A percentile compares a stretch with the other conserved stretches of the same genome.
phyloP scores from a whole-genome alignment of 1,140 invertebrate species.

The Paramacrobiotus metropolitanus region DNA sequence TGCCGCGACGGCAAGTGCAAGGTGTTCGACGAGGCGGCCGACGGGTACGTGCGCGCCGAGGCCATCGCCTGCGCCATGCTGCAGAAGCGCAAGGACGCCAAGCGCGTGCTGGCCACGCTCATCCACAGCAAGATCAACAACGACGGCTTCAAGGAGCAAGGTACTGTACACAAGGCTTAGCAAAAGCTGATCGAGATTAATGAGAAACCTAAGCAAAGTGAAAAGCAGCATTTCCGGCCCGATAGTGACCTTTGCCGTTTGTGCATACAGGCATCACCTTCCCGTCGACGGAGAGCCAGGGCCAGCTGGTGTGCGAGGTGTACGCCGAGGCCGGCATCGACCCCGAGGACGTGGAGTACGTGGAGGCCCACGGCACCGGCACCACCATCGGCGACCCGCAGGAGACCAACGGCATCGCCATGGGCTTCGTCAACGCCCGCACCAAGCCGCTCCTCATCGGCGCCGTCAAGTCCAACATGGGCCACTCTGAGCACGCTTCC shows the following conservation, averaged over 20 bases:
- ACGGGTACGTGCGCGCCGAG: constrained; percentile 79
- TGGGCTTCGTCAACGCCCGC: constrained; percentile 67
- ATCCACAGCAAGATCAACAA: constrained; percentile 33
- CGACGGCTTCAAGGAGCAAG: constrained; percentile 32
- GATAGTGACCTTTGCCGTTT: too few species aligned
- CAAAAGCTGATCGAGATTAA: too few species aligned
- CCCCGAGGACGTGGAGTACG: constrained; percentile 20
- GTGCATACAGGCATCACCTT: constrained; percentile 54
- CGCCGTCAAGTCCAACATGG: constrained; percentile 93
- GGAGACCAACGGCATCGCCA: constrained; percentile 74
- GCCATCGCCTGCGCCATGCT: constrained; percentile 52
- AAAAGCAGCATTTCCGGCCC: too few species aligned
- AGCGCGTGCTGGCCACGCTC: constrained; percentile 58
- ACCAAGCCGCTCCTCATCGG: constrained; percentile 58
- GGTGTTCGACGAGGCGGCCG: constrained; percentile 23
- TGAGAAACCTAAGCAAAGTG: too few species aligned
- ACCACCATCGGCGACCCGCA: constrained; percentile 44
- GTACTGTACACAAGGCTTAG: too few species aligned
- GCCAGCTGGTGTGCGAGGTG: constrained; percentile 53
- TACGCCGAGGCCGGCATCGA: constrained; percentile 37
- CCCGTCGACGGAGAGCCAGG: constrained; percentile 63
- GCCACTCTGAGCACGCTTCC: constrained; percentile 80
- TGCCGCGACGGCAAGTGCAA: constrained; percentile 67
- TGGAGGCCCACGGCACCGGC: constrained; percentile 28
- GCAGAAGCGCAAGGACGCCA: constrained; percentile 46